phyloP scores from a whole-genome alignment of 2,113 vertebrate species.

The Crotalus helleri region DNA sequence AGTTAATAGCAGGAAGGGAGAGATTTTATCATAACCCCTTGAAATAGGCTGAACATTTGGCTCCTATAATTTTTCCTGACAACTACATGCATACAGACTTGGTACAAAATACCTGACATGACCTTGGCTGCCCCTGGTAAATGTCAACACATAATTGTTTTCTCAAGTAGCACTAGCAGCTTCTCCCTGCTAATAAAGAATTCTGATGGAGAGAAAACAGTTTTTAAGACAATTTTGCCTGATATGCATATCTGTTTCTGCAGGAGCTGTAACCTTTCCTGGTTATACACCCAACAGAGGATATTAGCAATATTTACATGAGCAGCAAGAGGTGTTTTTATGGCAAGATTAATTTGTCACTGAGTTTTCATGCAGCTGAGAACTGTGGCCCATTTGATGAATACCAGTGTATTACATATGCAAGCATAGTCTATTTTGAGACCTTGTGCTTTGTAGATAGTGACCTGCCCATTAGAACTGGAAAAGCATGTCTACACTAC shows the following conservation, averaged over 20 bases:
- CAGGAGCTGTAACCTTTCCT: neutral
- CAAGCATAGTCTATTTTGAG: neutral
- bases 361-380: neutral
- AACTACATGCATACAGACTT: conserved; percentile 66
- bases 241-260: neutral
- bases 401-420: neutral
- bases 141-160: conserved; percentile 67
- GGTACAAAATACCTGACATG: conserved; percentile 57
- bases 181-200: conserved; percentile 47
- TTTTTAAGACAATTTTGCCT: neutral
- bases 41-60: conserved; percentile 51
- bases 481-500: neutral
- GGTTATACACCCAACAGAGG: neutral
- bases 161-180: conserved; percentile 25
- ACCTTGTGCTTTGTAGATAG: neutral
- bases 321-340: neutral
- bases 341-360: neutral
- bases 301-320: neutral
- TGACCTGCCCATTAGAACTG: neutral
- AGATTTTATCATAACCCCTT: conserved; percentile 49
- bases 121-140: conserved; percentile 68
- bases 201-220: neutral
- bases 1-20: conserved; percentile 33
- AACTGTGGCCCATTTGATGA: neutral
- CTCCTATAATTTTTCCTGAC: conserved; percentile 68